phyloP scores from a whole-genome alignment of 2,888 invertebrate genomes.

The Hymenopus coronatus region DNA sequence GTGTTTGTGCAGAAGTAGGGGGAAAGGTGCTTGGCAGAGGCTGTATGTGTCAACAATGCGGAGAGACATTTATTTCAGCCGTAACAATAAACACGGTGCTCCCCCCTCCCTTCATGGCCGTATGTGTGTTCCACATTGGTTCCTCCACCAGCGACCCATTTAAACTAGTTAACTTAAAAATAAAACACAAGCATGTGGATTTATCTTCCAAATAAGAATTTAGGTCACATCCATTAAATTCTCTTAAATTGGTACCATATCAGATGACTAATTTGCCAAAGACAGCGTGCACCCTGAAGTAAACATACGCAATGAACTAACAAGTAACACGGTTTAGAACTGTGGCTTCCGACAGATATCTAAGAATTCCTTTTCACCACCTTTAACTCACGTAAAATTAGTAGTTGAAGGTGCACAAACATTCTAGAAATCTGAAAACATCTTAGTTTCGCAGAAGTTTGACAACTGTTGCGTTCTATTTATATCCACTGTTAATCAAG shows the following conservation, averaged over 20 bases:
- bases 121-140: neutral
- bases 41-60: neutral
- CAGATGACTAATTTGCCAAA: no score
- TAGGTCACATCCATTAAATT: neutral
- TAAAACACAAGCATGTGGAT: neutral
- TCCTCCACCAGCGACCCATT: neutral
- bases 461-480: no score
- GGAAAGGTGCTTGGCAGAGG: neutral
- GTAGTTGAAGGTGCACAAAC: no score
- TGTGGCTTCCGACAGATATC: no score
- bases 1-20: neutral
- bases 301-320: no score
- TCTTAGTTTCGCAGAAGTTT: no score
- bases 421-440: no score
- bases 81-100: neutral
- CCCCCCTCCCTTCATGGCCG: neutral
- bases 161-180: neutral
- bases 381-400: no score
- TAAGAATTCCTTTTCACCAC: no score
- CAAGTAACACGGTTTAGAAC: no score
- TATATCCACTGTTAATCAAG: no score
- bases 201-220: neutral
- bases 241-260: neutral
- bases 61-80: neutral
- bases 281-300: no score